Conservation (phyloP, 2,797 vertebrate species). For the Octomys mimax region DNA sequence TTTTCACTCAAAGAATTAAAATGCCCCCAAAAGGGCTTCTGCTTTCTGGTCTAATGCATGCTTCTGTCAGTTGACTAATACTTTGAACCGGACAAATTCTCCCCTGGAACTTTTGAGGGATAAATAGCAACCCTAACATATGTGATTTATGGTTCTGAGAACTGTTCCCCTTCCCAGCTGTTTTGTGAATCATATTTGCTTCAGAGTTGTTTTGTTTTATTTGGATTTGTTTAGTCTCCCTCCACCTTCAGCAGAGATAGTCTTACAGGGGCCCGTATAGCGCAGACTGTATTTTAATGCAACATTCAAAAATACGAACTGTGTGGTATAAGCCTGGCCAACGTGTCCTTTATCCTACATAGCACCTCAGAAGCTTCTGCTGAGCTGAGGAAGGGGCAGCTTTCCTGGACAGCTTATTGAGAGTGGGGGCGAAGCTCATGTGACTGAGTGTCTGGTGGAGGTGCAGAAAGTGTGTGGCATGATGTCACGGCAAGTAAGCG, state of each 20-base stretch:
- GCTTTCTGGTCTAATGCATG: background rate
- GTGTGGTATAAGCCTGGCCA: conserved; percentile 1
- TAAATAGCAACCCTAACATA: background rate
- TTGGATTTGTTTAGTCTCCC: background rate
- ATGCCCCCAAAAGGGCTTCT: background rate
- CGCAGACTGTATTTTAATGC: conserved; percentile 54
- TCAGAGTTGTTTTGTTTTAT: conserved; percentile 19
- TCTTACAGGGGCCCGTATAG: background rate
- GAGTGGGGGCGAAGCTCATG: conserved; percentile 68
- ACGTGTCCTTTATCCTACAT: conserved; percentile 36
- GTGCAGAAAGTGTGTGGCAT: conserved; percentile 82
- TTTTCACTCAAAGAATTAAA: background rate
- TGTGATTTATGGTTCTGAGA: background rate
- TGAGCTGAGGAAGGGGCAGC: conserved; percentile 52
- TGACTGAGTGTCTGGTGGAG: conserved; percentile 79
- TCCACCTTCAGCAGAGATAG: background rate
- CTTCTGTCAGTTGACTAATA: background rate
- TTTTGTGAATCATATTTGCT: conserved; percentile 46
- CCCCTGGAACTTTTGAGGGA: background rate
- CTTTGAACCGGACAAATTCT: background rate
- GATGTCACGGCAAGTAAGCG: conserved; percentile 80
- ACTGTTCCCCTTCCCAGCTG: background rate
- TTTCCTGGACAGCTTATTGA: conserved; percentile 80
- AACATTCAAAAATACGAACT: conserved; percentile 68
- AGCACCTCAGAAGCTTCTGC: conserved; percentile 50